Evolutionary conservation across 2,113 vertebrate genomes (phyloP).

Genomic region (Takifugu flavidus): DNA sequence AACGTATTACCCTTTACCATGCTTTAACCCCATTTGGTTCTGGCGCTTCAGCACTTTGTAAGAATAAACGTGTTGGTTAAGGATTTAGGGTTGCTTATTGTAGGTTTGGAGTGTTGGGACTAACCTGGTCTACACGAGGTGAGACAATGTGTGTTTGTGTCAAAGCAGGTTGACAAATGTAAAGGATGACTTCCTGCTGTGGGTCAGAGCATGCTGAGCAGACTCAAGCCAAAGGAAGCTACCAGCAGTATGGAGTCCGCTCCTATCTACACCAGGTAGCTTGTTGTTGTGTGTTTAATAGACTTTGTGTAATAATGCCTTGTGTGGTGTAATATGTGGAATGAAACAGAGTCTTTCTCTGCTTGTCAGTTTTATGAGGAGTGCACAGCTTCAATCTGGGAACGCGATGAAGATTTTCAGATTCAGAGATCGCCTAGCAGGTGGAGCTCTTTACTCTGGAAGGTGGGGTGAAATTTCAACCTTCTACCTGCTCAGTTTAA

Average conservation of each 20-base stretch:
- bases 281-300: too few relatives aligned
- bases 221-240: conserved; percentile 66
- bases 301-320: too few relatives aligned
- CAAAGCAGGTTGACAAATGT: conserved; percentile 71
- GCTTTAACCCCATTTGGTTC: too few relatives aligned
- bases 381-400: conserved; percentile 98
- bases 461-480: conserved; percentile 74
- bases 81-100: too few relatives aligned
- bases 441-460: conserved; percentile 98
- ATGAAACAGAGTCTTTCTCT: not conserved
- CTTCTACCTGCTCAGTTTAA: not conserved
- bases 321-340: not conserved
- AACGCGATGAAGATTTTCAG: conserved; percentile 97
- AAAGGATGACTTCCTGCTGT: conserved; percentile 93
- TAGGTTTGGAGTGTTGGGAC: too few relatives aligned
- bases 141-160: conserved; percentile 7
- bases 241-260: conserved; percentile 93
- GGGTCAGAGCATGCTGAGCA: conserved; percentile 78
- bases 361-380: conserved; percentile 90
- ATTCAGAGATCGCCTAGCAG: conserved; percentile 94
- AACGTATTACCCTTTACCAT: too few relatives aligned
- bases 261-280: conserved; percentile 90
- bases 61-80: not conserved
- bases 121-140: too few relatives aligned
- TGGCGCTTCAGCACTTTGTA: not conserved